Percentiles rank a stretch among this genome's conserved stretches.
Conservation (phyloP, 1,140 invertebrate species). For the Ridgeia piscesae region DNA sequence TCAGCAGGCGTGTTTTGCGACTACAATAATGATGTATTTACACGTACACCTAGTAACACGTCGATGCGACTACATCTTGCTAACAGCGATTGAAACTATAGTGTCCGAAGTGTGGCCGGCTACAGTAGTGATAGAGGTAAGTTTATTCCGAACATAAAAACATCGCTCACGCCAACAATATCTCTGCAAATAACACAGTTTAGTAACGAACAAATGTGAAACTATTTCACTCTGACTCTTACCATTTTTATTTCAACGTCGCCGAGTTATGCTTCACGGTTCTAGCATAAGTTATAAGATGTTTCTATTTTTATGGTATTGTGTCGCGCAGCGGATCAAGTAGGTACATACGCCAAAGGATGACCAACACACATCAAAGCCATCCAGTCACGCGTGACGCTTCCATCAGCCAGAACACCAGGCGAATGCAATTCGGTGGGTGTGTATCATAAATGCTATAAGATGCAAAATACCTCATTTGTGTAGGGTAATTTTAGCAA, state of each 20-base stretch:
- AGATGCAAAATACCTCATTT: not conserved
- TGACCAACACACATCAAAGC: not conserved
- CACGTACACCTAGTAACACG: not conserved
- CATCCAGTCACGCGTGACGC: not conserved
- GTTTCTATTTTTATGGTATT: not conserved
- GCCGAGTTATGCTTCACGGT: not conserved
- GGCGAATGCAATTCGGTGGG: too few relatives aligned
- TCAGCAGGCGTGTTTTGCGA: not conserved
- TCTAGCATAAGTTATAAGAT: not conserved
- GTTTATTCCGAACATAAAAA: not conserved
- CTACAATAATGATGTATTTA: not conserved
- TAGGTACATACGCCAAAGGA: not conserved
- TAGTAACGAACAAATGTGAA: not conserved
- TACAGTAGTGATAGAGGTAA: not conserved
- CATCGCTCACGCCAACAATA: not conserved
- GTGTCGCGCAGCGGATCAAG: not conserved
- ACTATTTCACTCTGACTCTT: not conserved
- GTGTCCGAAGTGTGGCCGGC: not conserved
- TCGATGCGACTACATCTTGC: not conserved
- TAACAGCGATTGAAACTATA: not conserved
- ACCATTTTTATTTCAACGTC: not conserved
- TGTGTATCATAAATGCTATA: not conserved
- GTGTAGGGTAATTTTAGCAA: not conserved
- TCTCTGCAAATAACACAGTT: not conserved
- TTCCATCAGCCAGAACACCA: not conserved